Percentiles rank a stretch among this genome's conserved stretches.
These are phyloP conservation scores for Lacerta viridis DNA, from an alignment of 2,797 vertebrate species.

Conservation along the genomic window DNA sequence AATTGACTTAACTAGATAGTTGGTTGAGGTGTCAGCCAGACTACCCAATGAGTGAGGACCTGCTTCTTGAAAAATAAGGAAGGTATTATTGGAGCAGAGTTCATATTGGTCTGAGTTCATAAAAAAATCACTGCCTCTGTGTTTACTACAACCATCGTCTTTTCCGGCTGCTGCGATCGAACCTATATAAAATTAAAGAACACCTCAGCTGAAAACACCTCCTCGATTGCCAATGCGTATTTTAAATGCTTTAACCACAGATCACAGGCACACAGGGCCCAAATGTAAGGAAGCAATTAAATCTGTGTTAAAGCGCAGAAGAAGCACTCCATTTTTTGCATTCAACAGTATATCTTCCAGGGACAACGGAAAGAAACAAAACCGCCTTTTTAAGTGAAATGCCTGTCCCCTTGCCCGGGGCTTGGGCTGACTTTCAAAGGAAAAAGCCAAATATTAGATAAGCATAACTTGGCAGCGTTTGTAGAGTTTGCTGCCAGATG, in stretches of 20 bases:
- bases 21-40: not conserved
- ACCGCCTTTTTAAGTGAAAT: conserved; percentile 65
- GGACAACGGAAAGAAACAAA: conserved; percentile 66
- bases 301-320: conserved; percentile 67
- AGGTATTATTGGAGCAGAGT: not conserved
- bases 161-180: conserved; percentile 48
- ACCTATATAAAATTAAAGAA: conserved; percentile 49
- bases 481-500: conserved; percentile 22
- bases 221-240: conserved; percentile 61
- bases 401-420: conserved; percentile 52
- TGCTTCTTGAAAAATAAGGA: not conserved
- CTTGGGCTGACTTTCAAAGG: conserved; percentile 61
- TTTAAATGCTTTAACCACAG: conserved; percentile 58
- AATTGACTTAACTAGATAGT: not conserved
- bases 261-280: conserved; percentile 45
- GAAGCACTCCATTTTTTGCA: conserved; percentile 54
- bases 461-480: conserved; percentile 40
- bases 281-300: conserved; percentile 67
- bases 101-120: not conserved
- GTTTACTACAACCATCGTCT: conserved; percentile 19
- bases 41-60: not conserved
- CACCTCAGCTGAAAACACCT: conserved; percentile 55
- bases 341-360: conserved; percentile 65
- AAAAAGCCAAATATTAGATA: conserved; percentile 37
- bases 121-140: conserved; percentile 27